Conservation (phyloP, 1,140 invertebrate genomes). For the Hestina assimilis region DNA sequence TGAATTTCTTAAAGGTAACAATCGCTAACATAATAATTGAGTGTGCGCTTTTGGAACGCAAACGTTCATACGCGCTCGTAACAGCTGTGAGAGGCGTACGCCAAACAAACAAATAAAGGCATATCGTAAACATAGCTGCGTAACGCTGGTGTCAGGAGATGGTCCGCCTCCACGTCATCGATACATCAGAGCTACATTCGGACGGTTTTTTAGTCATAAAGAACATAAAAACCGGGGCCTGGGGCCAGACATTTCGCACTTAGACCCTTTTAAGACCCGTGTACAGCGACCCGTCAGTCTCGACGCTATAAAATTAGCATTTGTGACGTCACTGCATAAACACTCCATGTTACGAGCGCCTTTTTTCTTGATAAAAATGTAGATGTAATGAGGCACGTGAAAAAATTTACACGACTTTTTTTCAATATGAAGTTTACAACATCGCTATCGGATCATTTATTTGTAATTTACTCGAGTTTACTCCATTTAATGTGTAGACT, state of each 20-base stretch:
- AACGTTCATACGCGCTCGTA: not conserved
- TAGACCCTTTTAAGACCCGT: not conserved
- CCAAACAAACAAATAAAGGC: not conserved
- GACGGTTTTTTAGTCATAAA: slow-evolving; percentile 1
- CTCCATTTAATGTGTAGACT: not conserved
- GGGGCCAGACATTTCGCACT: slow-evolving; percentile 4
- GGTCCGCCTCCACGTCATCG: not conserved
- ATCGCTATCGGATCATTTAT: not conserved
- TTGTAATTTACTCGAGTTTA: not conserved
- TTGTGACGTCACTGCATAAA: slow-evolving; percentile 9
- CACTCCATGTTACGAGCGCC: not conserved
- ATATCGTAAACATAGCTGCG: not conserved
- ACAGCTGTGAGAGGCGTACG: not conserved
- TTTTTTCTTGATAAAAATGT: slow-evolving; percentile 6
- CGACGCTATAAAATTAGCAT: slow-evolving; percentile 27
- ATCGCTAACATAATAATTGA: too few species aligned
- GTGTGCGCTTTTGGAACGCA: too few species aligned
- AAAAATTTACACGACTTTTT: slow-evolving; percentile 4
- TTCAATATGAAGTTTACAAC: not conserved
- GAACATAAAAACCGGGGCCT: slow-evolving; percentile 3
- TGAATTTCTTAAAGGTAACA: too few species aligned
- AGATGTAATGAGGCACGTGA: not conserved
- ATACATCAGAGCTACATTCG: slow-evolving; percentile 3
- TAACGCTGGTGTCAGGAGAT: not conserved
- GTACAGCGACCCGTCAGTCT: slow-evolving; percentile 24